Base-by-base conservation (phyloP, 2,888 invertebrate genomes). In the Metellina segmentata region DNA sequence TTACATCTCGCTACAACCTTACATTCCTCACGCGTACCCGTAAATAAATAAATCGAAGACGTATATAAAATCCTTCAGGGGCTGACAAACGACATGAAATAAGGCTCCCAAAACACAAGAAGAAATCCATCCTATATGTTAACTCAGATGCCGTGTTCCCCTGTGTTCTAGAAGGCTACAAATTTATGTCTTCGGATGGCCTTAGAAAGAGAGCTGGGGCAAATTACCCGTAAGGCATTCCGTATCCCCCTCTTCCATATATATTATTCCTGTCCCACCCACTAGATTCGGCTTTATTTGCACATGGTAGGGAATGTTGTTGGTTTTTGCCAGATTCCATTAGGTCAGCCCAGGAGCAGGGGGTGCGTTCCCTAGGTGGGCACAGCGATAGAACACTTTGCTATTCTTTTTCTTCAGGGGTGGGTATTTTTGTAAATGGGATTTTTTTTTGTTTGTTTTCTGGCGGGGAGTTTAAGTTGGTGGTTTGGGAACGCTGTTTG, bases 221-320 rank as follows among this genome's bases (percentile, higher is more conserved):
- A 90, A 90, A 90, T 90, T 90, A 90, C 79, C 89, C 89, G 85
- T 75, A 83, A 85, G 89, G 85, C 52, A 85, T 85, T 20, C 53
- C 61, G 9, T 61, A 61, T 61, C 9, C 53, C 13, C 53, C 20
- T 61, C 53, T 19, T 75, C 75, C 49, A 79, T 20, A 89, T 90
- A 85, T 79, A 78, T 90, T 89, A 83, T 61, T 79, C 61, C 8
- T 16, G 51, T 70, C 79, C 87, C 53, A 48, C 74, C 61, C 85
- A 19, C 53, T 19, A 34, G 74, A 89, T 69, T 89, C 77, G 75
- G 75, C 82, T 87, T 87, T 91, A 91, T 91, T 91, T 91, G 74
- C 91, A 87, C 91, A 83, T 72, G 91, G 78, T 48, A 79, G 85
- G 79, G 20, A 20, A 81, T 81, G 51, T 16, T 87, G 87, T 91